phyloP scores from a whole-genome alignment of 2,797 vertebrate genomes.

The Craterocephalus amniculus region DNA sequence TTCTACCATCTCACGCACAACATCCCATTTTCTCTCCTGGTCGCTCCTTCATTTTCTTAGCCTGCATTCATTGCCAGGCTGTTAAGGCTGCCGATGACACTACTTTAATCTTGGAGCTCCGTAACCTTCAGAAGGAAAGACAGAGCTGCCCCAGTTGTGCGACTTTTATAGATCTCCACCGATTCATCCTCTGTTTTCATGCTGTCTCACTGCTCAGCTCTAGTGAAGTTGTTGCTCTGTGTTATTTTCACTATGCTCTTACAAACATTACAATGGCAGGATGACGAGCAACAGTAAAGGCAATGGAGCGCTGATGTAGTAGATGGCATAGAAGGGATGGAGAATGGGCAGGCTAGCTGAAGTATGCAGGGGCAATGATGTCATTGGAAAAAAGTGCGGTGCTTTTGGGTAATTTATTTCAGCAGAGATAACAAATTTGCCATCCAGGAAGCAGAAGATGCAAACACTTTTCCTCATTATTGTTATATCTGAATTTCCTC shows the following conservation, averaged over 20 bases:
- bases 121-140: conserved; percentile 76
- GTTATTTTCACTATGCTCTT: conserved; percentile 78
- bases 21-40: conserved; percentile 46
- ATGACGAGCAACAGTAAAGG: conserved; percentile 45
- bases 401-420: conserved; percentile 30
- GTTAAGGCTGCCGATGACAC: conserved; percentile 75
- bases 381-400: conserved; percentile 11
- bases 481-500: not conserved
- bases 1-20: conserved; percentile 38
- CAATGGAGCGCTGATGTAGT: conserved; percentile 22
- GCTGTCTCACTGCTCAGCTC: conserved; percentile 53
- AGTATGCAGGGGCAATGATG: conserved; percentile 28
- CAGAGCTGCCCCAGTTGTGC: conserved; percentile 60
- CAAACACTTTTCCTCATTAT: not conserved
- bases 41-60: conserved; percentile 52
- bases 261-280: conserved; percentile 46
- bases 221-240: conserved; percentile 51
- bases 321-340: conserved; percentile 16
- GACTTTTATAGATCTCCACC: conserved; percentile 63
- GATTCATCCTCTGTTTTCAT: conserved; percentile 44
- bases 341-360: conserved; percentile 11
- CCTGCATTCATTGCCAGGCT: conserved; percentile 67
- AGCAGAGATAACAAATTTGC: not conserved
- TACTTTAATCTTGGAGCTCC: conserved; percentile 82
- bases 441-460: not conserved